These are phyloP conservation scores for Dicentrarchus labrax DNA, from an alignment of 2,113 vertebrate genomes.

Conservation along the genomic window DNA sequence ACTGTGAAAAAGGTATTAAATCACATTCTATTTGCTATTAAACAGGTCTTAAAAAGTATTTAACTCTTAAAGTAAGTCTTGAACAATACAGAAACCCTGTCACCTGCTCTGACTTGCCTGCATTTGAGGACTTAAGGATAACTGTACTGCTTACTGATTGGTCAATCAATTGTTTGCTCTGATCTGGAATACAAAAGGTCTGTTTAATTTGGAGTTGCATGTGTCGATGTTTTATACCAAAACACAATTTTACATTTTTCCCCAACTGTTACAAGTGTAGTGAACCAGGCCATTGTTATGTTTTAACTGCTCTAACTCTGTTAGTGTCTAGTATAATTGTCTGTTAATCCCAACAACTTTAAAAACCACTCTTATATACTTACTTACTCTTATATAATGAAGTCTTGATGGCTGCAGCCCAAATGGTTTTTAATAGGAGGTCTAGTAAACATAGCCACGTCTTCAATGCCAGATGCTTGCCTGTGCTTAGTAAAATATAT, in stretches of 20 bases:
- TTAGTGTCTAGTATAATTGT: not conserved
- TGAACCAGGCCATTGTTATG: not conserved
- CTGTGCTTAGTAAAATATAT: slow-evolving; percentile 3
- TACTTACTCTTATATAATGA: not conserved
- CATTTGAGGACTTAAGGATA: too few relatives aligned
- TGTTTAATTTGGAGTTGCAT: not conserved
- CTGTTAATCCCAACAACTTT: not conserved
- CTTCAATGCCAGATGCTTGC: not conserved
- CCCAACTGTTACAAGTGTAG: slow-evolving; percentile 1
- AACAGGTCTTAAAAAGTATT: too few relatives aligned
- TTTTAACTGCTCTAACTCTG: not conserved
- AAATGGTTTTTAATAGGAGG: slow-evolving; percentile 13
- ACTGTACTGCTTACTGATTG: too few relatives aligned
- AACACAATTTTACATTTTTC: not conserved
- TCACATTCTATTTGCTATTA: too few relatives aligned
- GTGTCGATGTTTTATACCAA: too few relatives aligned
- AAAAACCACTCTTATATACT: not conserved
- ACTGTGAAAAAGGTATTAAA: too few relatives aligned
- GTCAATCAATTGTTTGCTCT: too few relatives aligned
- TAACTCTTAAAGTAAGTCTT: too few relatives aligned
- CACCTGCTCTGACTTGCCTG: too few relatives aligned
- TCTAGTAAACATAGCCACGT: not conserved
- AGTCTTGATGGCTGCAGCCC: not conserved
- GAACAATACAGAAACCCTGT: too few relatives aligned
- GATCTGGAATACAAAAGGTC: too few relatives aligned